Evolutionary conservation across 2,797 vertebrate species (phyloP).

Genomic region (Phylloscopus collybita): DNA sequence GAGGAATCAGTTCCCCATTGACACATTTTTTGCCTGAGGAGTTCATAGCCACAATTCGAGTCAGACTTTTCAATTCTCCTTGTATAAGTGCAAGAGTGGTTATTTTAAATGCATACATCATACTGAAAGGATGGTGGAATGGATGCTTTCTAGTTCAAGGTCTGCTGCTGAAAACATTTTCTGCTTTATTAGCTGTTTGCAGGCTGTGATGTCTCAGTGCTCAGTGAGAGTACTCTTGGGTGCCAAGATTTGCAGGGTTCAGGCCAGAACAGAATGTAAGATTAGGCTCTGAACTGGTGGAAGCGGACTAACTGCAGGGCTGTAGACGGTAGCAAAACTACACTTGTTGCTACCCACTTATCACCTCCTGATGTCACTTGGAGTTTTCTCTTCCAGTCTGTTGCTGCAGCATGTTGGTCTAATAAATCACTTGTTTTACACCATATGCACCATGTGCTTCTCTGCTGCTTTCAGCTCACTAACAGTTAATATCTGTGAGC

Average conservation of each 20-base stretch:
- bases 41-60: background rate
- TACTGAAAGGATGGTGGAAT: conserved; percentile 22
- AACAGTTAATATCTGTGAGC: background rate
- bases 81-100: background rate
- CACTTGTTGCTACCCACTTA: background rate
- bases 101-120: conserved; percentile 50
- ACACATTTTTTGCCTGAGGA: conserved; percentile 25
- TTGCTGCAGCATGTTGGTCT: background rate
- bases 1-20: conserved; percentile 26
- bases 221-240: background rate
- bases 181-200: conserved; percentile 45
- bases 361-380: background rate
- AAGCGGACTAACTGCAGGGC: background rate
- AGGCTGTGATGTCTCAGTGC: conserved; percentile 6
- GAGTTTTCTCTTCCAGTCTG: background rate
- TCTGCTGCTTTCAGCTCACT: background rate
- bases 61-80: background rate
- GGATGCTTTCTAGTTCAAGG: conserved; percentile 46
- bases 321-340: background rate
- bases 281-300: background rate
- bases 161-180: conserved; percentile 48
- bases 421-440: background rate
- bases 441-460: background rate
- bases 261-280: conserved; percentile 27
- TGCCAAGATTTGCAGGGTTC: conserved; percentile 26